Base-by-base conservation (phyloP, 2,113 vertebrate species). In the Amblyornis subalaris region DNA sequence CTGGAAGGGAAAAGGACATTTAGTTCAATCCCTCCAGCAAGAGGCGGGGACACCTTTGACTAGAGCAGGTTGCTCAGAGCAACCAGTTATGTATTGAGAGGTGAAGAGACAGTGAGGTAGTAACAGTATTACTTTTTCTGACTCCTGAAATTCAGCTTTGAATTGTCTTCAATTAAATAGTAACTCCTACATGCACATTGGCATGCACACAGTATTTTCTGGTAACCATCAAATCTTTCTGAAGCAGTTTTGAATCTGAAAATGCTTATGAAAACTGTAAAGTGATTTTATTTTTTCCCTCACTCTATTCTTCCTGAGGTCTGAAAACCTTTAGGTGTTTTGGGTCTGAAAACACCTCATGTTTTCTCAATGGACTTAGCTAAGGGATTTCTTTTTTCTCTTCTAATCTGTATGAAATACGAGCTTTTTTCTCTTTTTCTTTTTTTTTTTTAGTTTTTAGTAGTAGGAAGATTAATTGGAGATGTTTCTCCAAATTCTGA, bases 231-330 rank as follows among this genome's bases (percentile, higher is more conserved):
- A 58, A 48, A 33, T 85, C 40, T 66, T 94, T 74, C 21, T 72
- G 78, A 88, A 90, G 26, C 33, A 58, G 20, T 91, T 82, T 24
- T 93, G 53, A 88, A 66, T 73, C 44, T 57, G 60, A 79, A 88
- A 71, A 66, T 36, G 28, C 8, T 2, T 61, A 29, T 31, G n/a
- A n/a, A 75, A 83, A 69, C 47, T 44, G 9, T 40, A 12, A 47
- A 47, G 14, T 29, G 6, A 6, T 19, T 45, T 54, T 48, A 9
- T 12, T 10, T 45, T 11, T 25, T 35, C 5, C 6, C 10, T 2
- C 20, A 28, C 28, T 50, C 26, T 51, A 1, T 40, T 69, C n/a
- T 7, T 38, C 14, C 19, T 69, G 36, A 38, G 36, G 36, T 38
- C 36, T 38, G 36, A 38, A 38, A 38, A 47, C 20, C 58, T 82